A percentile compares a stretch with the other conserved stretches of the same genome.
These are phyloP conservation scores for Pristionchus arcanus DNA, from an alignment of 2,888 invertebrate genomes.

Conservation along the genomic window DNA sequence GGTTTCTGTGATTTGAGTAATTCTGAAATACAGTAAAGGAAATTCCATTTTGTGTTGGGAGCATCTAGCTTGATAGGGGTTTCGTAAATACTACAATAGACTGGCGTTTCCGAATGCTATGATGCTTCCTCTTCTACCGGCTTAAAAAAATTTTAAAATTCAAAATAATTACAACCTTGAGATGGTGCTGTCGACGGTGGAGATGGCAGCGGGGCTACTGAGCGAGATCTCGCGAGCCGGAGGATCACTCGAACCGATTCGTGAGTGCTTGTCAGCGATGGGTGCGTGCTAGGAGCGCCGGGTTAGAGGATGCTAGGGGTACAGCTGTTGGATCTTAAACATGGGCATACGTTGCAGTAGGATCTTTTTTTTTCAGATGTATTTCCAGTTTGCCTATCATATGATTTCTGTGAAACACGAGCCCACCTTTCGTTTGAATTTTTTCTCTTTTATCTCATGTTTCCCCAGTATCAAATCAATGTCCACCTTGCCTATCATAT, in stretches of 20 bases:
- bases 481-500: background rate
- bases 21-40: too few relatives aligned
- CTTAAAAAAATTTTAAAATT: too few relatives aligned
- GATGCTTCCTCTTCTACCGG: too few relatives aligned
- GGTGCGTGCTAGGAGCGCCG: background rate
- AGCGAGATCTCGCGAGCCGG: slow-evolving; percentile 43
- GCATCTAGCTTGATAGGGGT: too few relatives aligned
- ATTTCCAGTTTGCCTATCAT: background rate
- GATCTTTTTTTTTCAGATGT: background rate
- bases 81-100: too few relatives aligned
- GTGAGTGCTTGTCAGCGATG: background rate
- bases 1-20: too few relatives aligned
- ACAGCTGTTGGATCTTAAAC: too few relatives aligned
- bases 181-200: slow-evolving; percentile 45
- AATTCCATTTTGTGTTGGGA: too few relatives aligned
- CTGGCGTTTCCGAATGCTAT: too few relatives aligned
- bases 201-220: slow-evolving; percentile 41
- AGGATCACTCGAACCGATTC: slow-evolving; percentile 9
- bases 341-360: background rate
- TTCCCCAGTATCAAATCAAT: background rate
- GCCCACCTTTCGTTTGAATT: background rate
- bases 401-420: background rate
- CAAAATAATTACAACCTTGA: too few relatives aligned
- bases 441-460: too few relatives aligned
- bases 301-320: too few relatives aligned